Evolutionary conservation across 2,797 vertebrate genomes (phyloP), one percentile per base, ranked within the genome.

Genomic region (Crenichthys baileyi): DNA sequence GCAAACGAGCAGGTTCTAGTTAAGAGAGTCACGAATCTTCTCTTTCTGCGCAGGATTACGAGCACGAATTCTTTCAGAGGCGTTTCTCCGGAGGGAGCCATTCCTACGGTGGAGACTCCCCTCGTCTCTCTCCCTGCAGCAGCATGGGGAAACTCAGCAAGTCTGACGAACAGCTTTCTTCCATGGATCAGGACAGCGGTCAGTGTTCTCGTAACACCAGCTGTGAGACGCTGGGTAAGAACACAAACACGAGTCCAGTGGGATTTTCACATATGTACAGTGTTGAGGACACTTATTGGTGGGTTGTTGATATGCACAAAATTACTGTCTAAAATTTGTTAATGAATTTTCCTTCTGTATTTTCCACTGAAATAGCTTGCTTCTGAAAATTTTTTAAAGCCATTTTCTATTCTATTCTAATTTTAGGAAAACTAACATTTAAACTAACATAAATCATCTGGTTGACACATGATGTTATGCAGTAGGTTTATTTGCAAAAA

Each of bases 171-270:
- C 98, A 99, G 91, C 97, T 99, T 79, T 99, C 97, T 0, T 98
- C 97, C 0, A 95, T 98, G 95, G 98, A 99, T 94, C 96, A 97
- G 24, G 98, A 99, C 96, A 99, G 98, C 0, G 98, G 98, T 1
- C 98, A 98, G 94, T 98, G 98, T 94, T 99, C 98, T 58, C 96
- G 97, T 82, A 99, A 99, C 95, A 99, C 98, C 93, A 99, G 98
- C 97, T 99, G 98, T 92, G 98, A 99, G 94, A 99, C 98, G 0
- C 95, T 99, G 11, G 98, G 98, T 99, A 95, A 95, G 96, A 70
- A 61, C 0, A 7, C 41, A n/a, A 51, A 75, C 22, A 70, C 56
- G 31, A 55, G 48, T 61, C 39, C 31, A 73, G 2, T 20, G 8
- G 5, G 36, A 5, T 22, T 56, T 44, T 44, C 12, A 51, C 31